Base-by-base conservation (phyloP, 2,888 invertebrate species). In the Agapostemon virescens region DNA sequence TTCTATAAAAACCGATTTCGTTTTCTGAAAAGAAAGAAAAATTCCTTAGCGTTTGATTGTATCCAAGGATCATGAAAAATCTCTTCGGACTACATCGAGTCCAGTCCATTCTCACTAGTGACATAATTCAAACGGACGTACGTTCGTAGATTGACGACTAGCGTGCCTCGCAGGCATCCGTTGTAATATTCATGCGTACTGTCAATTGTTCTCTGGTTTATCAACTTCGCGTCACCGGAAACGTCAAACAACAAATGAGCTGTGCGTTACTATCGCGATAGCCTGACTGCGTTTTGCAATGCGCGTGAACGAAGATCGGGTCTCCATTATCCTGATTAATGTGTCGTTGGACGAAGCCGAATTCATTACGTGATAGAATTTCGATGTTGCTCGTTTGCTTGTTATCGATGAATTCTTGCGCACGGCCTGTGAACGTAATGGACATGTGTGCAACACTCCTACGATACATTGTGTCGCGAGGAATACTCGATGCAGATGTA, bases 251-350 rank as follows among this genome's bases (percentile, higher is more conserved):
- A 66, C 69, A 45, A 71, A 71, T 42, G 63, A 52, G 55, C 61
- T 17, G 3, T 17, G 64, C 67, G 36, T 40, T 33, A 33, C 45
- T 79, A 77, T 70, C 77, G 49, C 20, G 23, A 58, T 26, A n/a
- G 11, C 3, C 13, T 5, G 69, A 7, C 61, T 63, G 67, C 68
- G 79, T 77, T 79, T 71, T 63, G 70, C 52, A 71, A 42, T 26
- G 36, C 26, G 26, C 4, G 15, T 15, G 26, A n/a, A 13, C 45
- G 30, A 63, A 71, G 78, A 68, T 45, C 67, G 36, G 0, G 33
- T 42, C 61, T 55, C 67, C 78, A 70, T 79, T 77, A 71, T 70
- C 33, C 30, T 63, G 70, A 79, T 79, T 70, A 77, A 70, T 77
- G 66, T 58, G 66, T 67, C 77, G 38, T 7, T 23, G 17, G 33